phyloP scores from a whole-genome alignment of 2,797 vertebrate genomes.

The Chelmon rostratus region DNA sequence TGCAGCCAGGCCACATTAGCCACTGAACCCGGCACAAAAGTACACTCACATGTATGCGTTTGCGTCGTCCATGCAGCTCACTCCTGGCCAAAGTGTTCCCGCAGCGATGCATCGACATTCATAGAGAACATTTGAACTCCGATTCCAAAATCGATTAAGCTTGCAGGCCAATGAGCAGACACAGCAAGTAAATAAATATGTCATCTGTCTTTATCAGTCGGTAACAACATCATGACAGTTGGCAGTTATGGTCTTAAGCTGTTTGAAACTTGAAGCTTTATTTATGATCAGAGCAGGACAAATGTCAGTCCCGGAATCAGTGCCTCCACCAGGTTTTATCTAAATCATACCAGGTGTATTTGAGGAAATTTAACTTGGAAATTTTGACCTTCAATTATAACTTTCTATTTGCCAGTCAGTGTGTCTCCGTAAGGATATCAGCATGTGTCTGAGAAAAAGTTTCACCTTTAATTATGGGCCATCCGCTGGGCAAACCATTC shows the following conservation, averaged over 20 bases:
- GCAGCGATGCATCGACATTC: background rate
- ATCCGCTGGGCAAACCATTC: background rate
- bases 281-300: background rate
- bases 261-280: background rate
- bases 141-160: background rate
- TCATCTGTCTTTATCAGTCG: no score
- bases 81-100: background rate
- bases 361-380: background rate
- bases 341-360: background rate
- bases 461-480: background rate
- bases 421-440: background rate
- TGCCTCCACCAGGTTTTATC: background rate
- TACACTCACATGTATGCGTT: background rate
- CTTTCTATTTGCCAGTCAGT: background rate
- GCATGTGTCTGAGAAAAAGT: background rate
- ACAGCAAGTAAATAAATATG: constrained; percentile 2
- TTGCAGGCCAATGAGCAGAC: background rate
- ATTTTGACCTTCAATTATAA: background rate
- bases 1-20: constrained; percentile 18
- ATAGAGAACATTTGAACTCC: background rate
- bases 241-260: background rate
- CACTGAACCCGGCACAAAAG: constrained; percentile 5
- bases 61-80: background rate
- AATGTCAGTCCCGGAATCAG: background rate
- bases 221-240: background rate